Evolutionary conservation across 2,797 vertebrate genomes (phyloP), one percentile per base, ranked within the genome.

Genomic region (Aulostomus chinensis): DNA sequence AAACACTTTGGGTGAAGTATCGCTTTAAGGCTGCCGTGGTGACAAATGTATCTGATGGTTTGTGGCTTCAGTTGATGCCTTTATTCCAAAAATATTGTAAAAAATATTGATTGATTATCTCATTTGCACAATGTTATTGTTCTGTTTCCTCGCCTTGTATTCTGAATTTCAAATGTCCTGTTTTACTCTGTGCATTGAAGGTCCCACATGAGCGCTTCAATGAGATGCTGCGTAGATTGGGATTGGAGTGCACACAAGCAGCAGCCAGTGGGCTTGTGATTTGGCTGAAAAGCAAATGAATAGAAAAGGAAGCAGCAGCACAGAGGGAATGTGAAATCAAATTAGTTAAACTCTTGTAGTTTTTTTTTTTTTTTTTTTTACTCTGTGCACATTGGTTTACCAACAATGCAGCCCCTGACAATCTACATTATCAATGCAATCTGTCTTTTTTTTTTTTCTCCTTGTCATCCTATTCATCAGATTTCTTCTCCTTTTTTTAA

Each of bases 381-480:
- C 76, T 86, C 50, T 9, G 29, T 46, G 55, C 57, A 49, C 72
- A 79, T 69, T 80, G 68, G 58, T 68, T 80, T 72, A 82, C 65
- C 39, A 80, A 78, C 70, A 86, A 84, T 82, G 61, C 75, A 76
- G 58, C 75, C 59, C 43, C 80, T 85, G 82, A 86, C 87, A 78
- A 73, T 88, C 69, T 85, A 41, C 64, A 86, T 89, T 87, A 87
- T 82, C 58, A 36, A 69, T 65, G 79, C 80, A 81, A 85, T 90
- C 70, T 70, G 53, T 81, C 55, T 87, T 32, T 70, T 18, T 41
- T 55, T 18, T 41, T 55, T 55, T 70, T 40, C 13, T 69, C 67
- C 51, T 51, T 59, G 55, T 60, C 59, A 42, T 59, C 61, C 10
- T 45, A 67, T 64, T 45, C 15, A 47, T 38, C 55, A 40, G 26